Evolutionary conservation across 2,888 invertebrate genomes (phyloP), one percentile per base, ranked within the genome.

Genomic region (Mesorhabditis spiculigera): DNA sequence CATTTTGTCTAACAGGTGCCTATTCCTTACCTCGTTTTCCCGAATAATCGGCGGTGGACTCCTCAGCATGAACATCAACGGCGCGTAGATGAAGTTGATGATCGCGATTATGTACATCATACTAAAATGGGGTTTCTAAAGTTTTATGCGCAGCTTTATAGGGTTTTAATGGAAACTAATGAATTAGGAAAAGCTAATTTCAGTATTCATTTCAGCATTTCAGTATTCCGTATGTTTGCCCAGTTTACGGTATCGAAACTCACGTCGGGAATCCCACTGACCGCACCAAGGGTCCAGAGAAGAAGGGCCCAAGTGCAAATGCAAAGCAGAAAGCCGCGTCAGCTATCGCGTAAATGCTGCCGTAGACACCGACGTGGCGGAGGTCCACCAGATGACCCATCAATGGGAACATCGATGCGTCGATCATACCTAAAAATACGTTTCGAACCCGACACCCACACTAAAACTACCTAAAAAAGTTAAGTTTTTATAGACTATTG

Each of bases 361-460:
- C 98, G 84, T 98, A 98, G 64, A 98, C 95, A 0, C 96, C 94
- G 0, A 93, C 91, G 87, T 98, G 98, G 63, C 98, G 90, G 78
- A 98, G 93, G 87, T 98, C 98, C 5, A 98, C 97, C 75, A 98
- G 89, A 87, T 93, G 95, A 0, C 96, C 98, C 72, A 98, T 90
- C 86, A 96, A 94, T 0, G 98, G 98, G 95, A 99, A 97, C 97
- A 99, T 98, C 4, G 96, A 95, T 16, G 96, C 95, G 88, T 99
- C 98, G 66, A 98, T 98, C 97, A 98, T 98, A 75, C 89, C 89
- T 89, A 75, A 50, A 82, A 68, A 28, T 28, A 28, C 28, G 28
- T 28, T 41, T 41, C n/a, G 44, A 45, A 66, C 43, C 58, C 66
- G 43, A n/a, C n/a, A n/a, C n/a, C n/a, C n/a, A n/a, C n/a, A n/a